Conservation (phyloP, 1,140 invertebrate genomes). For the Danaus plexippus region DNA sequence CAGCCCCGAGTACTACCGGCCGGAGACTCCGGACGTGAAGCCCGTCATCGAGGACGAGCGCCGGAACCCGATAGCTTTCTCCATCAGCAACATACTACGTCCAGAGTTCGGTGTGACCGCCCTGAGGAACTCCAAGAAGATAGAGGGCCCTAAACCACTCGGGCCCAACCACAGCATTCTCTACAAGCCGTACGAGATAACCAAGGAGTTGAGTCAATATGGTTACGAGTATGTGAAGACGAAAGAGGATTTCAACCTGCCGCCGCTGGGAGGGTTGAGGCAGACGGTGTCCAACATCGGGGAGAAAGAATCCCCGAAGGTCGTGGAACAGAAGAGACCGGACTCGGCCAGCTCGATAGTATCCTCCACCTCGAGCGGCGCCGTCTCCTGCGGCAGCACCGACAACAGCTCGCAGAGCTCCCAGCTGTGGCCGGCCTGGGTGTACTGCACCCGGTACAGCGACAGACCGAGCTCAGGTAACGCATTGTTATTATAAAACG, state of each 20-base stretch:
- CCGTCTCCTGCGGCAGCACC: conserved; percentile 72
- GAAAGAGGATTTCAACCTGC: conserved; percentile 53
- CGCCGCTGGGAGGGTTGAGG: conserved; percentile 73
- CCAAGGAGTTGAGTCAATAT: conserved; percentile 37
- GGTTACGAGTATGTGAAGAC: conserved; percentile 49
- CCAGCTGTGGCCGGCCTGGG: conserved; percentile 92
- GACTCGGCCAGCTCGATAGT: conserved; percentile 68
- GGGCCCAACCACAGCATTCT: conserved; percentile 61
- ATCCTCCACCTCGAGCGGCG: conserved; percentile 60
- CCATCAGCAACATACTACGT: conserved; percentile 63
- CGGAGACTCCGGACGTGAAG: conserved; percentile 59
- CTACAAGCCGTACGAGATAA: conserved; percentile 67
- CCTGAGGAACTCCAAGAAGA: conserved; percentile 57
- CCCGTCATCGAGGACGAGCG: conserved; percentile 37
- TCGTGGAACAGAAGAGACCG: conserved; percentile 54
- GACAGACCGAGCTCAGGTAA: conserved; percentile 96
- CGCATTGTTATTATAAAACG: conserved; percentile 37
- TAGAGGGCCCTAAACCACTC: conserved; percentile 57
- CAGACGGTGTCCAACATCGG: conserved; percentile 77
- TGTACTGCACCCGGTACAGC: conserved; percentile 97
- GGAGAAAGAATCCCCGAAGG: conserved; percentile 33
- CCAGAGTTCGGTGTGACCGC: conserved; percentile 66
- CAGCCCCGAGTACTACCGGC: conserved; percentile 53
- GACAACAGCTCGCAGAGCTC: conserved; percentile 61
- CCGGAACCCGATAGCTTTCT: conserved; percentile 54